Percentiles rank a stretch among this genome's conserved stretches.
These are phyloP conservation scores for Grammomys dolichurus DNA, from an alignment of 2,113 vertebrate species.

Conservation along the genomic window DNA sequence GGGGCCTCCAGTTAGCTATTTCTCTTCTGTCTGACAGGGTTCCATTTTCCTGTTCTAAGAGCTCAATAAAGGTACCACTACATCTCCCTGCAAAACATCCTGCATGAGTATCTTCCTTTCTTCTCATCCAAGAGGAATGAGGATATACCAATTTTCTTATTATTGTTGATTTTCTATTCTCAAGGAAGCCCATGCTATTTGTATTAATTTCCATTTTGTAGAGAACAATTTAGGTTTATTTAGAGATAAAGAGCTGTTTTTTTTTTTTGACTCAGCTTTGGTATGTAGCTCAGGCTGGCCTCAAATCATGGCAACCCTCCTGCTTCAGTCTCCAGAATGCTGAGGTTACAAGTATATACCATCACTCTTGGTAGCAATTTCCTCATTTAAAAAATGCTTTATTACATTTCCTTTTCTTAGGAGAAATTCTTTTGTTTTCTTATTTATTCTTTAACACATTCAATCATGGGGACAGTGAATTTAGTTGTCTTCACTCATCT, in stretches of 20 bases:
- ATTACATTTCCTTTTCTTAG: neutral
- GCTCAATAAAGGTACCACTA: neutral
- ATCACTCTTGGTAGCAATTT: neutral
- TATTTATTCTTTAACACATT: neutral
- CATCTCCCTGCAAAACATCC: neutral
- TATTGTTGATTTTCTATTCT: conserved; percentile 35
- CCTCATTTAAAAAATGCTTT: neutral
- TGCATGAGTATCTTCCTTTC: neutral
- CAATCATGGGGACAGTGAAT: neutral
- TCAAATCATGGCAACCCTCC: neutral
- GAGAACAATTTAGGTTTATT: neutral
- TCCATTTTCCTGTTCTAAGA: neutral
- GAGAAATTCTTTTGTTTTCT: neutral
- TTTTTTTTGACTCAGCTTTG: neutral
- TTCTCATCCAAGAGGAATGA: neutral
- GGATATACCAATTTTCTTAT: conserved; percentile 36
- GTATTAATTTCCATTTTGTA: conserved; percentile 35
- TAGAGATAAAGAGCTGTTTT: neutral
- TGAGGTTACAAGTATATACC: neutral
- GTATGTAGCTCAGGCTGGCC: neutral
- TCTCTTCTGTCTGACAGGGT: neutral
- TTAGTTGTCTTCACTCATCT: neutral
- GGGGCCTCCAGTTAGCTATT: neutral
- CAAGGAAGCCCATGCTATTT: conserved; percentile 10
- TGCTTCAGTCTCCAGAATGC: neutral